A percentile compares a stretch with the other conserved stretches of the same genome.
These are phyloP conservation scores for Platalea minor DNA, from an alignment of 2,797 vertebrate species.

Conservation along the genomic window DNA sequence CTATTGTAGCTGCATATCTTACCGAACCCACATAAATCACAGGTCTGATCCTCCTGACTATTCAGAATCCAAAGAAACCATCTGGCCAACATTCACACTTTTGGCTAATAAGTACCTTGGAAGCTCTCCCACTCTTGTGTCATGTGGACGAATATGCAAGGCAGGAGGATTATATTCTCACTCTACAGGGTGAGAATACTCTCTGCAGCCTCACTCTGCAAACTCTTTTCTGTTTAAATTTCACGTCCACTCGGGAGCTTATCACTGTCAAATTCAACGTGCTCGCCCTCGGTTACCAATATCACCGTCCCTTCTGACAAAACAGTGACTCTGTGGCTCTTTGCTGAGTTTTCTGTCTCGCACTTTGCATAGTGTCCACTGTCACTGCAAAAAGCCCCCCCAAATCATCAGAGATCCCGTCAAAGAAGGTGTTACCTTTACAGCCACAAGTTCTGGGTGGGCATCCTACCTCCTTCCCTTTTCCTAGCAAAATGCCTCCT, in stretches of 20 bases:
- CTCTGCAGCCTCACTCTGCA: not conserved
- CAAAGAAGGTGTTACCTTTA: not conserved
- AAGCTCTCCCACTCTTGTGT: slow-evolving; percentile 54
- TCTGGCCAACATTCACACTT: slow-evolving; percentile 65
- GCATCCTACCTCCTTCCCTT: not conserved
- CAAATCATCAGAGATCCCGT: not conserved
- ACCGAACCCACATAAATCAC: slow-evolving; percentile 56
- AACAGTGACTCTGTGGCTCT: not conserved
- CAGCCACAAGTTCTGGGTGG: not conserved
- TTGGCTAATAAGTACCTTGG: slow-evolving; percentile 58
- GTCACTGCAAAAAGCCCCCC: not conserved
- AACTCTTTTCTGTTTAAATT: slow-evolving; percentile 17
- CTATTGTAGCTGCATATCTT: slow-evolving; percentile 12
- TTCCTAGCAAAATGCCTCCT: not conserved
- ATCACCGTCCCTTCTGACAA: not conserved
- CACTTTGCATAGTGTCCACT: not conserved
- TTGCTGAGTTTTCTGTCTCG: not conserved
- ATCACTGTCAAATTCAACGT: not conserved
- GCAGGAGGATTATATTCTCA: slow-evolving; percentile 10
- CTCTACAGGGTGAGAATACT: not conserved
- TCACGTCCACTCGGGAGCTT: slow-evolving; percentile 1
- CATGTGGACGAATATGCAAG: slow-evolving; percentile 57
- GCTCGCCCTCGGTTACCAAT: not conserved
- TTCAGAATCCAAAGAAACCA: slow-evolving; percentile 60
- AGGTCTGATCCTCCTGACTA: slow-evolving; percentile 46